phyloP scores from a whole-genome alignment of 2,888 invertebrate genomes.

The Mythimna lalbum region DNA sequence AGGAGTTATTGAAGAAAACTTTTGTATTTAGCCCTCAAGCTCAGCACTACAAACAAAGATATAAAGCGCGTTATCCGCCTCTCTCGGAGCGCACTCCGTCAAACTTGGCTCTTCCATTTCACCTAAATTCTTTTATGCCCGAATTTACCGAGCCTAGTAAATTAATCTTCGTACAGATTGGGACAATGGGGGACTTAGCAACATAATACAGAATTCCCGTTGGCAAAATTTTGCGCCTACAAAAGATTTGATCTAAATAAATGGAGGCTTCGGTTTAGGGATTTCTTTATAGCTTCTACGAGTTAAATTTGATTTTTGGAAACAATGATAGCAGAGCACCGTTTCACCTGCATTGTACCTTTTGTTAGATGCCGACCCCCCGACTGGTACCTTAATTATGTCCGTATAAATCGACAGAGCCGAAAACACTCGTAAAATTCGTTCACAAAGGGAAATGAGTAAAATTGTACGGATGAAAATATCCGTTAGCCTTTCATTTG shows the following conservation, averaged over 20 bases:
- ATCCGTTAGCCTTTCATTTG: constrained; percentile 56
- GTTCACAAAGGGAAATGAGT: constrained; percentile 63
- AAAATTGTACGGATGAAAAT: constrained; percentile 61
- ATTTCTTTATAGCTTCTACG: constrained; percentile 50
- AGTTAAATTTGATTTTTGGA: constrained; percentile 62
- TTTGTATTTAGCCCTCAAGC: constrained; percentile 51
- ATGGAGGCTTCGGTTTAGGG: constrained; percentile 64
- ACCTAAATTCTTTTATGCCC: constrained; percentile 62
- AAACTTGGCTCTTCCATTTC: constrained; percentile 66
- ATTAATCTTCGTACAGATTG: constrained; percentile 86
- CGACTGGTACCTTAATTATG: constrained; percentile 59
- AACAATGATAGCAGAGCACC: constrained; percentile 51
- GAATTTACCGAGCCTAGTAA: constrained; percentile 81
- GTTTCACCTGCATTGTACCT: constrained; percentile 57
- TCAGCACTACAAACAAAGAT: constrained; percentile 59
- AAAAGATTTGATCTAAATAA: constrained; percentile 75
- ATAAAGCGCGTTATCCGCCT: constrained; percentile 55
- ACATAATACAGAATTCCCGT: constrained; percentile 81
- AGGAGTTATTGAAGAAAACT: constrained; percentile 55
- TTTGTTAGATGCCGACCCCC: constrained; percentile 44
- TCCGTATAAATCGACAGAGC: constrained; percentile 61
- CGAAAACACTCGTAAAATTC: constrained; percentile 63
- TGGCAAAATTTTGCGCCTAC: constrained; percentile 75
- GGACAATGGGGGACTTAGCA: constrained; percentile 84
- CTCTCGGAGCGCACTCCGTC: constrained; percentile 51